Evolutionary conservation across 2,888 invertebrate genomes (phyloP).

Genomic region (Hirtodrosophila alboralis): DNA sequence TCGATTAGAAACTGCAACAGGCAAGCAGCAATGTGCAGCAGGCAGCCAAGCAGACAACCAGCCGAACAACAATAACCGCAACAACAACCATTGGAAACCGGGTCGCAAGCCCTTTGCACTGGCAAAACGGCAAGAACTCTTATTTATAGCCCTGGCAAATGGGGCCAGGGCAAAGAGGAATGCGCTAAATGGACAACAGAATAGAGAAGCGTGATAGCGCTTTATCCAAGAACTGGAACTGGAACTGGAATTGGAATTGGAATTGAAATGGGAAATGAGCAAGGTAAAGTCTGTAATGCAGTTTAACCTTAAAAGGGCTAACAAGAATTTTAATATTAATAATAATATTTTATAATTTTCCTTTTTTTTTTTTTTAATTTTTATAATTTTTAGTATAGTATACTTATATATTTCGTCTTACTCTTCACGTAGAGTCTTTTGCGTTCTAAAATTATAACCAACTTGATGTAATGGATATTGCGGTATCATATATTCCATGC

Average conservation of each 20-base stretch:
- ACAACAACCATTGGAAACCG: slow-evolving; percentile 34
- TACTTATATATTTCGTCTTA: no score
- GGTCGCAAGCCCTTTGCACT: slow-evolving; percentile 54
- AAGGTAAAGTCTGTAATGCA: no score
- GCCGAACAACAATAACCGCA: slow-evolving; percentile 7
- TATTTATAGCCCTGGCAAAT: slow-evolving; percentile 46
- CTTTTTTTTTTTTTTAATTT: no score
- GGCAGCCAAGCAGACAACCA: slow-evolving; percentile 25
- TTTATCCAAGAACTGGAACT: no score
- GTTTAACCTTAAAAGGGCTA: no score
- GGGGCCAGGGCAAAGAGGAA: slow-evolving; percentile 12
- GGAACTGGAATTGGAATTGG: no score
- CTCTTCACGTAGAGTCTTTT: no score
- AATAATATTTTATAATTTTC: no score
- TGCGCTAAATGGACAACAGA: slow-evolving; percentile 13
- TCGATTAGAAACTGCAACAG: slow-evolving; percentile 83
- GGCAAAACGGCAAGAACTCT: slow-evolving; percentile 34
- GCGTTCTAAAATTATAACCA: background rate
- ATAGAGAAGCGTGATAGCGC: background rate
- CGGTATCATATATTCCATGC: slow-evolving; percentile 28
- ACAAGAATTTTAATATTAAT: no score
- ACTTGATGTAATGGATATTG: slow-evolving; percentile 28
- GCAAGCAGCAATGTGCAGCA: slow-evolving; percentile 76
- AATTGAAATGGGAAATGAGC: no score
- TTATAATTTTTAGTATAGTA: no score